These are phyloP conservation scores for Drepana falcataria DNA, from an alignment of 2,888 invertebrate species.

Conservation along the genomic window DNA sequence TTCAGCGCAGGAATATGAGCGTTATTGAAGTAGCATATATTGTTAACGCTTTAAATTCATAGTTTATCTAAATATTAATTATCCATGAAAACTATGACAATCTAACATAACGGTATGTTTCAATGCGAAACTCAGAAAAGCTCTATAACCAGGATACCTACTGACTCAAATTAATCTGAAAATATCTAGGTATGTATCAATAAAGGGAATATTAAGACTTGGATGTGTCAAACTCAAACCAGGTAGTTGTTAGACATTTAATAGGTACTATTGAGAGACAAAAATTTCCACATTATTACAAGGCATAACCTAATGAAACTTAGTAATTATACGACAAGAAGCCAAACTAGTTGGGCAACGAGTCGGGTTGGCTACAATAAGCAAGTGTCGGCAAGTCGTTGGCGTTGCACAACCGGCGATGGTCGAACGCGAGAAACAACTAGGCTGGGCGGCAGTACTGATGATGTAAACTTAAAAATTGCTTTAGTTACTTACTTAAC, in stretches of 20 bases:
- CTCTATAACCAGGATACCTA: too few relatives aligned
- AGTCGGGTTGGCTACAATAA: slow-evolving; percentile 68
- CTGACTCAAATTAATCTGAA: too few relatives aligned
- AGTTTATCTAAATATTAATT: too few relatives aligned
- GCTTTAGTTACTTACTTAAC: slow-evolving; percentile 76
- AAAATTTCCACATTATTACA: slow-evolving; percentile 42
- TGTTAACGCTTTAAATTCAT: too few relatives aligned
- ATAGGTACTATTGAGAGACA: slow-evolving; percentile 3
- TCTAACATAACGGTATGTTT: too few relatives aligned
- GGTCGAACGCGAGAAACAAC: slow-evolving; percentile 77
- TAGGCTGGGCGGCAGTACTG: slow-evolving; percentile 69
- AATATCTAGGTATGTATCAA: too few relatives aligned
- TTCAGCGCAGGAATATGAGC: too few relatives aligned
- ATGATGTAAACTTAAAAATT: slow-evolving; percentile 78
- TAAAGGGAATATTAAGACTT: too few relatives aligned
- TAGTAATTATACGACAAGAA: slow-evolving; percentile 70
- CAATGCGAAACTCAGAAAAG: too few relatives aligned
- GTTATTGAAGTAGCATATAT: too few relatives aligned
- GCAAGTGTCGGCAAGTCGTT: slow-evolving; percentile 70
- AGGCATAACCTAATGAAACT: slow-evolving; percentile 55
- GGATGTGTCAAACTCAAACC: too few relatives aligned
- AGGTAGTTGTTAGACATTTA: neutral
- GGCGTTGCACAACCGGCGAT: slow-evolving; percentile 70
- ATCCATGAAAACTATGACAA: too few relatives aligned
- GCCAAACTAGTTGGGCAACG: slow-evolving; percentile 69